Conservation (phyloP, 2,113 vertebrate species). For the Pluvialis apricaria region DNA sequence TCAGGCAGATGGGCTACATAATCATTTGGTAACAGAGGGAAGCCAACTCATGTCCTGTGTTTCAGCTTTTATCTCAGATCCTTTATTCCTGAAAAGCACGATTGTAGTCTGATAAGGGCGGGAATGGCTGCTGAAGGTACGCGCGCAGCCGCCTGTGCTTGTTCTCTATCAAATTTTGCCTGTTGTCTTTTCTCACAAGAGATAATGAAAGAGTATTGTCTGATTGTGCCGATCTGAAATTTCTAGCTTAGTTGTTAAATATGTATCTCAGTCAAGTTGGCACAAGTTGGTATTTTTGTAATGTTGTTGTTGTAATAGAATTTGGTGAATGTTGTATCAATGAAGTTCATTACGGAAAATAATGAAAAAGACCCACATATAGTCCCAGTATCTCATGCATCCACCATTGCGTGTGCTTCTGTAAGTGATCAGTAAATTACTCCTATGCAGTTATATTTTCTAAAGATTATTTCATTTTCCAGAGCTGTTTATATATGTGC, state of each 20-base stretch:
- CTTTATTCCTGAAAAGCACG: neutral
- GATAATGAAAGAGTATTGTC: neutral
- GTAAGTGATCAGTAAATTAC: neutral
- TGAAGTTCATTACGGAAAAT: neutral
- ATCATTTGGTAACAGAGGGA: neutral
- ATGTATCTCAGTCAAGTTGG: neutral
- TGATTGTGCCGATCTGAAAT: neutral
- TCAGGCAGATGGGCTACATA: neutral
- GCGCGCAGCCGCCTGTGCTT: neutral
- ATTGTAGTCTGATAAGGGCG: neutral
- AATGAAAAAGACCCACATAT: rapidly evolving
- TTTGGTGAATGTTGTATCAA: neutral
- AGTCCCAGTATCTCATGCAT: neutral
- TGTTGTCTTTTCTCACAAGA: neutral
- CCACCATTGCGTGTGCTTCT: neutral
- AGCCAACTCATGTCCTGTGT: rapidly evolving
- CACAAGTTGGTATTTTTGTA: neutral
- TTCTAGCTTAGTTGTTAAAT: neutral
- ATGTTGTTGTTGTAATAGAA: neutral
- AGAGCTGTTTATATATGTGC: neutral
- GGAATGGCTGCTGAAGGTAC: neutral
- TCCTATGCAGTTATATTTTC: neutral
- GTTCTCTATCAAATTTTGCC: neutral
- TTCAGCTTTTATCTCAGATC: neutral
- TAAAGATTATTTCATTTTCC: neutral